Evolutionary conservation across 2,113 vertebrate species (phyloP).

Genomic region (Menura novaehollandiae): DNA sequence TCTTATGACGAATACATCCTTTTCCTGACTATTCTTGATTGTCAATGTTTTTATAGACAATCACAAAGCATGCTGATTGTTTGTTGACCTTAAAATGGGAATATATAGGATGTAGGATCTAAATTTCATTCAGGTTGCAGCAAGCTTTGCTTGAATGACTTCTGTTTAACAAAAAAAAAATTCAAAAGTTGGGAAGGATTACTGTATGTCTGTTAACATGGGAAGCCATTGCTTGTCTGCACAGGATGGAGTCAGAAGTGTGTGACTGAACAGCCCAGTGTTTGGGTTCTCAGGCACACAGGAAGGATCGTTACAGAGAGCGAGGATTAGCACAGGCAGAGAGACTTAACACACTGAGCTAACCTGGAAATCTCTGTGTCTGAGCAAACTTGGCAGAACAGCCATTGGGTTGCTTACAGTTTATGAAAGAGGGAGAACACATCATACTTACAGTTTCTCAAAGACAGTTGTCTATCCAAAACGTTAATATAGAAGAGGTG

Average conservation of each 20-base stretch:
- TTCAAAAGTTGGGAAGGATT: not conserved
- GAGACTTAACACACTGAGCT: not conserved
- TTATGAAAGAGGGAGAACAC: not conserved
- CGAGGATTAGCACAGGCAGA: not conserved
- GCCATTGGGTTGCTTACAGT: not conserved
- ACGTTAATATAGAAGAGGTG: fast-evolving
- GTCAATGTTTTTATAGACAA: not conserved
- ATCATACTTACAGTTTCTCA: not conserved
- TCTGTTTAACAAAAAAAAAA: not conserved
- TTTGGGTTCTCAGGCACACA: not conserved
- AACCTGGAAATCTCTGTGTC: not conserved
- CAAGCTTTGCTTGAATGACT: not conserved
- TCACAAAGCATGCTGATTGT: not conserved
- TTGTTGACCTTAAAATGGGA: not conserved
- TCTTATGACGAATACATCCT: not conserved
- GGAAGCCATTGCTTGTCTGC: not conserved
- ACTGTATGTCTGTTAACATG: not conserved
- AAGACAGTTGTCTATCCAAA: not conserved
- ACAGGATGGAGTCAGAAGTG: not conserved
- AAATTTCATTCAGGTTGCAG: not conserved
- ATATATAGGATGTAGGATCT: not conserved
- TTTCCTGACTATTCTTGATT: not conserved
- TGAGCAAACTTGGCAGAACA: not conserved
- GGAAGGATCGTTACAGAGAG: not conserved
- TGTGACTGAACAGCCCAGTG: not conserved